Conservation (phyloP, 2,113 vertebrate genomes). For the Amblyopsis rosae region DNA sequence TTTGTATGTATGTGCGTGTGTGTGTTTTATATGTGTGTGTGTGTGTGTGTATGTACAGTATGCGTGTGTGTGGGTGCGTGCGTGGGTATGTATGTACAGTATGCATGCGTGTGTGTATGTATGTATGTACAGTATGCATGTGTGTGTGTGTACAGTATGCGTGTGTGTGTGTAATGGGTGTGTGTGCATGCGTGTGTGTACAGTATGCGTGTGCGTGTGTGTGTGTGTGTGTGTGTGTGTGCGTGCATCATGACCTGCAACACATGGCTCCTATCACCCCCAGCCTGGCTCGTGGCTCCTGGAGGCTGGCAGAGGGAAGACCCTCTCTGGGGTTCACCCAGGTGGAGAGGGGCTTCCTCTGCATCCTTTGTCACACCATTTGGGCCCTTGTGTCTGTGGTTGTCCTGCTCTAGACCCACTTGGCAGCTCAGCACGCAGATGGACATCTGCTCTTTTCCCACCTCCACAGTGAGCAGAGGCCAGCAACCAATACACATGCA, state of each 20-base stretch:
- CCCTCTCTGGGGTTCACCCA: conserved; percentile 79
- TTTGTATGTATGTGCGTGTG: not conserved
- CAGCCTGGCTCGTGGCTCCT: conserved; percentile 59
- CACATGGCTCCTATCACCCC: conserved; percentile 62
- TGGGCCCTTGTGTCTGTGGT: conserved; percentile 78
- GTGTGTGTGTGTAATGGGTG: not conserved
- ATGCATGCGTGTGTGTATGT: conserved; percentile 7
- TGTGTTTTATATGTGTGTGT: conserved; percentile 25
- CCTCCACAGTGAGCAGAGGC: conserved; percentile 66
- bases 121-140: not conserved
- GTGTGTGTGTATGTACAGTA: conserved; percentile 14
- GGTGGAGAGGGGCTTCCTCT: conserved; percentile 81
- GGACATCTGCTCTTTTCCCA: conserved; percentile 80
- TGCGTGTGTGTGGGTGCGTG: conserved; percentile 18
- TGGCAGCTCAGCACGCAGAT: conserved; percentile 74
- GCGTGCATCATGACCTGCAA: conserved; percentile 41
- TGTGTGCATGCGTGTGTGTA: conserved; percentile 41
- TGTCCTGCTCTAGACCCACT: conserved; percentile 71
- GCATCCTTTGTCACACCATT: conserved; percentile 83
- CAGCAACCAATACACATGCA: conserved; percentile 49
- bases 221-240: conserved; percentile 48
- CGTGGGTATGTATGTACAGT: conserved; percentile 18
- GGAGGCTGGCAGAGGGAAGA: conserved; percentile 73
- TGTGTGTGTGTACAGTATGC: not conserved
- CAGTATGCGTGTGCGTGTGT: conserved; percentile 51